A percentile compares a stretch with the other conserved stretches of the same genome.
These are phyloP conservation scores for Syngnathoides biaculeatus DNA, from an alignment of 2,113 vertebrate genomes.

Conservation along the genomic window DNA sequence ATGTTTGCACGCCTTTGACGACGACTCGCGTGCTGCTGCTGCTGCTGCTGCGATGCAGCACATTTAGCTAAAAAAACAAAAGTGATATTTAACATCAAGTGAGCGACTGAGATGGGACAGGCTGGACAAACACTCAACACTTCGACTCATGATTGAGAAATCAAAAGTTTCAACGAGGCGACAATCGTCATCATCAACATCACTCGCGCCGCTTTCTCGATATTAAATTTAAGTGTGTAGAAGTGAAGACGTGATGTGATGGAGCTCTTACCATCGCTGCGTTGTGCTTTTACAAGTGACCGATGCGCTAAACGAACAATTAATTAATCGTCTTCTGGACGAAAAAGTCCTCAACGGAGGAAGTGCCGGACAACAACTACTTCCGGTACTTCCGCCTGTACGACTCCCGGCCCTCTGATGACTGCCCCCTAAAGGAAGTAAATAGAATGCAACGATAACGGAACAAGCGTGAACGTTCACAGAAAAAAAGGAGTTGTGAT, in stretches of 20 bases:
- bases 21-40: too few species aligned
- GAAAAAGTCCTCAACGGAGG: not conserved
- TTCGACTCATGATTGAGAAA: not conserved
- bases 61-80: too few species aligned
- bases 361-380: not conserved
- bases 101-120: not conserved
- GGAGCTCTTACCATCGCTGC: constrained; percentile 32
- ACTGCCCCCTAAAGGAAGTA: constrained; percentile 9
- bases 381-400: not conserved
- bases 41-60: too few species aligned
- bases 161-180: not conserved
- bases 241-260: not conserved
- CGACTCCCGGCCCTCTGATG: too few species aligned
- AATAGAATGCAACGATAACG: not conserved
- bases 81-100: not conserved
- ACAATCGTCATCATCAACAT: too few species aligned
- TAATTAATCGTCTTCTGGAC: not conserved
- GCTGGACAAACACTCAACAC: not conserved
- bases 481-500: too few species aligned
- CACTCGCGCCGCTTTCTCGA: too few species aligned
- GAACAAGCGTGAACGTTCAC: not conserved
- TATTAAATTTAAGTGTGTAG: not conserved
- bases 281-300: not conserved
- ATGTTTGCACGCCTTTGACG: too few species aligned
- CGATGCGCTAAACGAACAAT: not conserved